Evolutionary conservation across 2,888 invertebrate species (phyloP), one percentile per base, ranked within the genome.

Genomic region (Nudaria mundana): DNA sequence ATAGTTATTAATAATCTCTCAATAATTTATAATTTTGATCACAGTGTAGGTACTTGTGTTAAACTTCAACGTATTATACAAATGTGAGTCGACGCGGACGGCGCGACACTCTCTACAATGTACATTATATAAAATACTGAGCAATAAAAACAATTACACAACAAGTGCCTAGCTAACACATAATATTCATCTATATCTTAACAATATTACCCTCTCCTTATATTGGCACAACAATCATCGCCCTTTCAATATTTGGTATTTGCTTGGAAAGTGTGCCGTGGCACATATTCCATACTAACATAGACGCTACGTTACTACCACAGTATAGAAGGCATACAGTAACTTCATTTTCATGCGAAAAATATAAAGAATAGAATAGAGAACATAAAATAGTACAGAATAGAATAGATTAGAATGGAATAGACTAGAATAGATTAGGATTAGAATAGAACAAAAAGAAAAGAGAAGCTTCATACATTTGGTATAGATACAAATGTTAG

Each of bases 1-100:
- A 87, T 73, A 81, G 76, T 84, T 69, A 76, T 83, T n/a, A 80
- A 86, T 85, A 88, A 87, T 87, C 86, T 88, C 85, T 88, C 84
- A 86, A 85, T 87, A 87, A 83, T 88, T 86, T 84, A 87, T 87
- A 88, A 88, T 87, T 87, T 28, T 87, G 84, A 88, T 88, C 87
- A 88, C 88, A 88, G 87, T 85, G 77, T 80, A 71, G 83, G 86
- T 87, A 82, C 86, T 84, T 86, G 84, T 87, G 83, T 20, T 5
- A 20, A 86, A 85, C 71, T 74, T 80, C 82, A 86, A 87, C 85
- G 76, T 84, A 82, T 82, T 76, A 79, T 83, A 87, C 85, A 86
- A 86, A 82, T 83, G 82, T 83, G 75, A 81, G 77, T 79, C 71
- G 72, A 68, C n/a, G n/a, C n/a, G n/a, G n/a, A n/a, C 76, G 74